Evolutionary conservation across 1,140 invertebrate species (phyloP), one percentile per base, ranked within the genome.

Genomic region (Xylocopa sonorina): DNA sequence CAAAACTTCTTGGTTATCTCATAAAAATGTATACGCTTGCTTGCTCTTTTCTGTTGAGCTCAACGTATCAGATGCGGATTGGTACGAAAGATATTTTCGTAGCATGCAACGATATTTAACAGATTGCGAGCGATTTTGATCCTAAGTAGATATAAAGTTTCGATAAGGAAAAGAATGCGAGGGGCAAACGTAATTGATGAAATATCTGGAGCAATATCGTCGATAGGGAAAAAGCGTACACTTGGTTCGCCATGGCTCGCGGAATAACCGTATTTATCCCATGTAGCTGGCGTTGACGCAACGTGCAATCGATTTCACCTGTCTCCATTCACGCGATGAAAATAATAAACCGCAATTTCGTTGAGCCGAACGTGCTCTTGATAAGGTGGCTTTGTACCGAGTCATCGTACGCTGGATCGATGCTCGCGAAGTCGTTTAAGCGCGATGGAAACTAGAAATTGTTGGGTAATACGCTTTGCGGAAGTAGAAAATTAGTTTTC

Each of bases 331-430:
- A 63, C 67, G 46, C 48, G 67, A 62, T 32, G 38, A 71, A 72
- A 72, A 78, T 72, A 62, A 78, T 71, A 71, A 62, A 72, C 34
- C 48, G 38, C 76, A 51, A 72, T 78, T 78, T 63, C 34, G 46
- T 63, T 16, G 32, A 60, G 46, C 53, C 46, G 16, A 24, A 18
- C 57, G 27, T 21, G 24, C 4, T 18, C 16, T 34, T 53, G 76
- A 62, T 62, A 72, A 58, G 9, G 27, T 24, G 46, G 12, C 6
- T 38, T 38, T 5, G 27, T 24, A 43, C 18, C 32, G 24, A 67
- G 51, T 62, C 27, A 46, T 72, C 21, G 38, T 21, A 34, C 10
- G 21, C 2, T 1, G 18, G 16, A 34, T 41, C 48, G 38, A 66
- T 66, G 3, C 48, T 64, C n/a, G 10, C 5, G 16, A 21, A 16